Evolutionary conservation across 2,888 invertebrate genomes (phyloP), one percentile per base, ranked within the genome.

Genomic region (Drosophila siamana): DNA sequence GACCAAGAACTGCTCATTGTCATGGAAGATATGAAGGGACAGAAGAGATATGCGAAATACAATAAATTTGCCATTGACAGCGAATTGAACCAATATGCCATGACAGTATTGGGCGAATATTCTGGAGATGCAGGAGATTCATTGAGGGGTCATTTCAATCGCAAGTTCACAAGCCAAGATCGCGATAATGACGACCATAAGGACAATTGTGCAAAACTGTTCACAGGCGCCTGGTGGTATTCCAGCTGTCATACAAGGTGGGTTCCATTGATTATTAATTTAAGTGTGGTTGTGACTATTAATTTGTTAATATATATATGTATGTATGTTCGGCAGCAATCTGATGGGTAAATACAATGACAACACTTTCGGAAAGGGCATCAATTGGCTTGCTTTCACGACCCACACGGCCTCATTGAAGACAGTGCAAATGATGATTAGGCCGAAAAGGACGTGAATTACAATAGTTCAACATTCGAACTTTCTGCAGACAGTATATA

Each of bases 201-300:
- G 7, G 95, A 95, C 48, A 94, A 94, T 56, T 95, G 95, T 90
- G 95, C 95, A 0, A 90, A 92, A 44, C 93, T 94, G 61, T 95
- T 95, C 72, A 93, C 94, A 1, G 95, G 95, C 0, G 95, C 94
- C 4, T 95, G 95, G 95, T 95, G 95, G 95, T 95, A 95, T 88
- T 94, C 94, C 81, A 94, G 94, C 55, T 95, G 95, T 75, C 95
- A 95, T 74, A 94, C 94, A 72, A 94, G 94, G 94, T 94, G 78
- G 1, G 50, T 30, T 6, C 4, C 15, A 2, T 8, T 24, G 1
- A n/a, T 30, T 15, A n/a, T 24, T 0, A 15, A 24, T 16, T 9
- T 16, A n/a, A 13, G 30, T 11, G 30, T 11, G 8, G 19, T 26
- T 0, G 13, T n/a, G 15, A 3, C n/a, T 5, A 19, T 13, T 15